Percentiles rank a stretch among this genome's conserved stretches.
phyloP scores from a whole-genome alignment of 2,888 invertebrate genomes.

The Rhodophaea formosa region DNA sequence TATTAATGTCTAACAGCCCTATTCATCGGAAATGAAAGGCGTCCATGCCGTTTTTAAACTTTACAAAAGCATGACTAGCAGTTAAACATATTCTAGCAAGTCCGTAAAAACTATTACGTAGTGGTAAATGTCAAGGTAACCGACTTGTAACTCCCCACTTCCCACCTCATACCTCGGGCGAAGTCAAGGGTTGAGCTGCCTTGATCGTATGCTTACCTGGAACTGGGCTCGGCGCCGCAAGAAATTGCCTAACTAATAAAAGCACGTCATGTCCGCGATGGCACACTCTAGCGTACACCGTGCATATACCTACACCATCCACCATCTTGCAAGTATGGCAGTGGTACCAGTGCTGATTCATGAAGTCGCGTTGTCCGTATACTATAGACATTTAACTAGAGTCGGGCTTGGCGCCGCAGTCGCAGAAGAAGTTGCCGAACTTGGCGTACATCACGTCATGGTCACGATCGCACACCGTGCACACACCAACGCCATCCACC shows the following conservation, averaged over 20 bases:
- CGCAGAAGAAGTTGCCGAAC: conserved; percentile 99
- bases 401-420: conserved; percentile 98
- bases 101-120: no score
- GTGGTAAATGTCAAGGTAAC: no score
- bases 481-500: conserved; percentile 99
- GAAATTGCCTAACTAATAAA: no score
- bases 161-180: no score
- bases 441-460: conserved; percentile 98
- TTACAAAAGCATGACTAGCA: no score
- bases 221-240: conserved; percentile 98
- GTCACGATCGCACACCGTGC: conserved; percentile 97
- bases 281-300: conserved; percentile 97
- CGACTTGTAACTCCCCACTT: no score
- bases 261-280: conserved; percentile 97
- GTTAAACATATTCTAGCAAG: no score
- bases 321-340: conserved; percentile 99
- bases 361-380: conserved; percentile 97
- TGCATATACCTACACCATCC: conserved; percentile 98
- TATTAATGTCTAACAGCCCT: no score
- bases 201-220: conserved; percentile 49
- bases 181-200: no score
- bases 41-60: no score
- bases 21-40: no score
- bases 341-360: conserved; percentile 99
- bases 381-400: conserved; percentile 63